Evolutionary conservation across 2,113 vertebrate species (phyloP).

Genomic region (Vidua chalybeata): DNA sequence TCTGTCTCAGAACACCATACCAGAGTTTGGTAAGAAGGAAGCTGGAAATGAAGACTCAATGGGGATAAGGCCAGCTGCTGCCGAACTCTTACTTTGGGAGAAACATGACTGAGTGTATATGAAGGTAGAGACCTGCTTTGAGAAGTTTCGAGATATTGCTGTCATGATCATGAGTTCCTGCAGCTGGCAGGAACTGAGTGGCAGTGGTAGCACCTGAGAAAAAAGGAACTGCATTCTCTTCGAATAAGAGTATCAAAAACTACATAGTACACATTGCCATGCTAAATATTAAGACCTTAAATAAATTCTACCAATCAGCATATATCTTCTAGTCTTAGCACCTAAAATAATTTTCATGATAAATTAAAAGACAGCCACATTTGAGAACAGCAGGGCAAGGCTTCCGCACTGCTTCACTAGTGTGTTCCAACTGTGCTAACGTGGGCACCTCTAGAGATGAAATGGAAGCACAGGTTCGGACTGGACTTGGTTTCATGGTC

Average conservation of each 20-base stretch:
- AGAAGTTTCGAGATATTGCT: not conserved
- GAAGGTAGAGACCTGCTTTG: not conserved
- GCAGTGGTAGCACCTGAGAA: not conserved
- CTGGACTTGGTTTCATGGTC: not conserved
- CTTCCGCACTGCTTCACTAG: not conserved
- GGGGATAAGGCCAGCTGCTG: not conserved
- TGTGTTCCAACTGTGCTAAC: not conserved
- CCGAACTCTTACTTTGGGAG: not conserved
- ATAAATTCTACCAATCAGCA: not conserved
- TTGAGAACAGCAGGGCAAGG: not conserved
- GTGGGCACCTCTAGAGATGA: not conserved
- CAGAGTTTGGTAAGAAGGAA: not conserved
- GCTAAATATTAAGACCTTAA: not conserved
- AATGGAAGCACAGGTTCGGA: not conserved
- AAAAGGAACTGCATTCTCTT: not conserved
- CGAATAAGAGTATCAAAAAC: not conserved
- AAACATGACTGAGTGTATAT: rapidly evolving
- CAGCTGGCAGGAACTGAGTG: too few relatives aligned
- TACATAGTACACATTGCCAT: not conserved
- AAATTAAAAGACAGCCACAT: not conserved
- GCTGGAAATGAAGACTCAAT: not conserved
- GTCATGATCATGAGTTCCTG: not conserved
- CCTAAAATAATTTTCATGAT: not conserved
- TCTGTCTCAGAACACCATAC: not conserved
- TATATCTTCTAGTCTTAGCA: not conserved